Evolutionary conservation across 2,888 invertebrate species (phyloP).

Genomic region (Orchesella flavescens): DNA sequence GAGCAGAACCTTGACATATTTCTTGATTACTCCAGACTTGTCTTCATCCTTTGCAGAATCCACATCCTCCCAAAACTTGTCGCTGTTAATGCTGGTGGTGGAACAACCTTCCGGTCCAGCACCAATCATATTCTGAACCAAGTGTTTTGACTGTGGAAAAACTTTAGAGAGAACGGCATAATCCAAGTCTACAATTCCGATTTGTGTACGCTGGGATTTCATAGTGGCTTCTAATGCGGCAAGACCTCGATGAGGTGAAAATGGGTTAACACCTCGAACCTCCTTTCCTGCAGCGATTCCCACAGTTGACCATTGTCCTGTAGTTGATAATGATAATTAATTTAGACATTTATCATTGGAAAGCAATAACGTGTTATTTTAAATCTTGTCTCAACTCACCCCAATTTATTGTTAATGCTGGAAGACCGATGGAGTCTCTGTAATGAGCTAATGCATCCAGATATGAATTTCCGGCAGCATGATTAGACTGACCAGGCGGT

Average conservation of each 20-base stretch:
- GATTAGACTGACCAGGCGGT: conserved; percentile 47
- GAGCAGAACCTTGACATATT: conserved; percentile 20
- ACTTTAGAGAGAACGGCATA: not conserved
- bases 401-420: conserved; percentile 60
- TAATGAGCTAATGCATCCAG: conserved; percentile 59
- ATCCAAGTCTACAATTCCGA: conserved; percentile 27
- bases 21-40: conserved; percentile 30
- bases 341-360: not conserved
- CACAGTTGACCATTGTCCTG: not conserved
- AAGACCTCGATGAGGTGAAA: conserved; percentile 45
- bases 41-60: conserved; percentile 33
- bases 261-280: conserved; percentile 23
- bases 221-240: conserved; percentile 26
- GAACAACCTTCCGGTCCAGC: not conserved
- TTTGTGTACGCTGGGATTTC: conserved; percentile 26
- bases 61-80: conserved; percentile 53
- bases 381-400: conserved; percentile 56
- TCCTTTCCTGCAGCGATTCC: conserved; percentile 27
- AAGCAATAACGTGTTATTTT: not conserved
- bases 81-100: conserved; percentile 10
- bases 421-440: conserved; percentile 55
- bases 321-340: not conserved
- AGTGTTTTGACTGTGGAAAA: not conserved
- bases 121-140: conserved; percentile 2
- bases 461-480: conserved; percentile 54